Base-by-base conservation (phyloP, 2,797 vertebrate species). In the Lophura swinhoii region DNA sequence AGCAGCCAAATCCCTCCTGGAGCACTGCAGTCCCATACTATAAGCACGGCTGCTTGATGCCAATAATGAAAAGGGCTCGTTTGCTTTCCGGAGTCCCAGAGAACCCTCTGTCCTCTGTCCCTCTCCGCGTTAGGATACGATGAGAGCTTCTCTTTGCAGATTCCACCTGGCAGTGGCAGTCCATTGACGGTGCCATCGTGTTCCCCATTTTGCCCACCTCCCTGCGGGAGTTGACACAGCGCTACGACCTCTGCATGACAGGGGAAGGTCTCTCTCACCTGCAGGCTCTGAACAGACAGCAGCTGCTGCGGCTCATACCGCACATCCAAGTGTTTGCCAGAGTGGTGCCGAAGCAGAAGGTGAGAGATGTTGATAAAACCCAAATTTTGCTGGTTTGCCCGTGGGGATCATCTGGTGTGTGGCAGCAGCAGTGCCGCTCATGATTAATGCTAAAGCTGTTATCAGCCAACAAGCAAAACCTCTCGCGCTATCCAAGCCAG, bases 311-410 rank as follows among this genome's bases (percentile, higher is more conserved):
- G 5, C 98, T 99, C 84, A 97, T 99, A 69, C 99, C 99, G 2
- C 98, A 99, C 17, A 91, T 99, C 89, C 98, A 72, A 44, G 99
- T 99, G 82, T 99, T 99, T 11, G 99, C 99, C 69, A 98, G 99
- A 3, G 99, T 99, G 93, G 99, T 98, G 77, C 99, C 99, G 9
- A 99, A 99, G 97, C 99, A 99, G 95, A 99, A 99, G 98, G 99
- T 99, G 83, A 29, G 97, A 67, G 11, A 6, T 41, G 24, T 14
- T 7, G 33, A 33, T 39, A 28, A 44, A 66, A 29, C 15, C 20
- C 13, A 2, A 0, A 5, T 28, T 16, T 15, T 17, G 21, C 10
- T 12, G 37, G 10, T 9, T 26, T 60, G 23, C 10, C 18, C 10
- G 29, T 29, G 22, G 24, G 43, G 29, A 46, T 87, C 59, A 2